phyloP scores from a whole-genome alignment of 2,113 vertebrate species.

The Stigmatopora argus region DNA sequence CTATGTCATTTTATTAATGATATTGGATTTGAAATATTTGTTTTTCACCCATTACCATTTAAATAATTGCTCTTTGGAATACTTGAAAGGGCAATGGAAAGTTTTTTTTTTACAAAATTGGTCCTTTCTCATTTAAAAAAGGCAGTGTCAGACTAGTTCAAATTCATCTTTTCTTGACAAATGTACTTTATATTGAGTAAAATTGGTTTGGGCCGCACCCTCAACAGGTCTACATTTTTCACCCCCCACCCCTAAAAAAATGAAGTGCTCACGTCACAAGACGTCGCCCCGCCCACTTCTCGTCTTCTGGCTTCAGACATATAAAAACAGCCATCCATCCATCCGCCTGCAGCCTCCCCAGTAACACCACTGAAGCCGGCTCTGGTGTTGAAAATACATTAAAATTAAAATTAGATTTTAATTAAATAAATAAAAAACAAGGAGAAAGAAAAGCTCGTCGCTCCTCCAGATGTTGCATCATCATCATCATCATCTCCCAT shows the following conservation, averaged over 20 bases:
- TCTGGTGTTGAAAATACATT: slow-evolving; percentile 28
- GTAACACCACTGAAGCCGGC: slow-evolving; percentile 60
- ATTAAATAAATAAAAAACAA: background rate
- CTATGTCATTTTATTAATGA: too few relatives aligned
- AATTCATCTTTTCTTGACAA: background rate
- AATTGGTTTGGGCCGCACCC: slow-evolving; percentile 59
- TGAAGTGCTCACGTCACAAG: slow-evolving; percentile 56
- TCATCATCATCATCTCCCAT: slow-evolving; percentile 4
- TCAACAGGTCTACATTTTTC: slow-evolving; percentile 40
- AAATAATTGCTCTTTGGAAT: too few relatives aligned
- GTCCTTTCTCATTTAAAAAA: too few relatives aligned
- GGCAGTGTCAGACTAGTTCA: background rate
- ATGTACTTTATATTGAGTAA: too few relatives aligned
- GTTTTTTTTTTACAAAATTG: too few relatives aligned
- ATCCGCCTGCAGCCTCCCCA: slow-evolving; percentile 64
- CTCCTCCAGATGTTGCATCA: slow-evolving; percentile 27
- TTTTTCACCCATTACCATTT: too few relatives aligned
- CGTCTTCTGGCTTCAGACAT: slow-evolving; percentile 59
- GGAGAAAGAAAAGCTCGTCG: background rate
- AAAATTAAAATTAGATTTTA: slow-evolving; percentile 1
- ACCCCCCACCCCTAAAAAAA: background rate
- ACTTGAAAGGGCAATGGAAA: too few relatives aligned
- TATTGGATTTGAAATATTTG: too few relatives aligned
- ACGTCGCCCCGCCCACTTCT: slow-evolving; percentile 58
- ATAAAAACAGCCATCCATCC: slow-evolving; percentile 68